Percentiles rank a stretch among this genome's conserved stretches.
These are phyloP conservation scores for Urocitellus parryii DNA, from an alignment of 2,113 vertebrate genomes.

Conservation along the genomic window DNA sequence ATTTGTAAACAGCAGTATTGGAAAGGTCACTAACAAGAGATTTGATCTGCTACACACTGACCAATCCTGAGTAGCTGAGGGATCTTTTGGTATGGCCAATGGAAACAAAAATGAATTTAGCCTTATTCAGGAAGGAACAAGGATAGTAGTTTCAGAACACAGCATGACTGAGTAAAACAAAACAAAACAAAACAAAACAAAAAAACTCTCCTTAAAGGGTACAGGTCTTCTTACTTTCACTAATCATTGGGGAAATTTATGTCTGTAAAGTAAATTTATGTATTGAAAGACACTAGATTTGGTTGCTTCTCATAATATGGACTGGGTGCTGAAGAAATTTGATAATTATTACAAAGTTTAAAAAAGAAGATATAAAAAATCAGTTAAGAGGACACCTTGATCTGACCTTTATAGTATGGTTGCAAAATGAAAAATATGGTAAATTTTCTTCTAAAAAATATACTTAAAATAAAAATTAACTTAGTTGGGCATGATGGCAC, in stretches of 20 bases:
- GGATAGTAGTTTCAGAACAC: background rate
- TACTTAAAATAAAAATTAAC: background rate
- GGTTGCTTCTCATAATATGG: background rate
- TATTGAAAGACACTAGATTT: background rate
- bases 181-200: background rate
- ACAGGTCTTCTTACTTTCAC: no score
- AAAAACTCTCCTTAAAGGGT: background rate
- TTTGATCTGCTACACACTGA: no score
- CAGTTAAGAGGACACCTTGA: background rate
- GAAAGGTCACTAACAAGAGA: no score
- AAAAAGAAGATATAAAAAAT: background rate
- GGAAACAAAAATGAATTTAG: no score
- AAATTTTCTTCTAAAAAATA: background rate
- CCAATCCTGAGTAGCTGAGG: no score
- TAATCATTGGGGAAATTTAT: no score
- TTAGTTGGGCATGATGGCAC: no score
- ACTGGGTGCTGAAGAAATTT: background rate
- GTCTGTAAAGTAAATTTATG: no score
- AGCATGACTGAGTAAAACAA: background rate
- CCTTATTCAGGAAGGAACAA: background rate
- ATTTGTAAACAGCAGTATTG: no score
- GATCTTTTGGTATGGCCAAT: no score
- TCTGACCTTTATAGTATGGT: background rate
- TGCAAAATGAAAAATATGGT: background rate
- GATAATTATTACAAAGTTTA: background rate